phyloP scores from a whole-genome alignment of 2,797 vertebrate species.

The Squalus acanthias region DNA sequence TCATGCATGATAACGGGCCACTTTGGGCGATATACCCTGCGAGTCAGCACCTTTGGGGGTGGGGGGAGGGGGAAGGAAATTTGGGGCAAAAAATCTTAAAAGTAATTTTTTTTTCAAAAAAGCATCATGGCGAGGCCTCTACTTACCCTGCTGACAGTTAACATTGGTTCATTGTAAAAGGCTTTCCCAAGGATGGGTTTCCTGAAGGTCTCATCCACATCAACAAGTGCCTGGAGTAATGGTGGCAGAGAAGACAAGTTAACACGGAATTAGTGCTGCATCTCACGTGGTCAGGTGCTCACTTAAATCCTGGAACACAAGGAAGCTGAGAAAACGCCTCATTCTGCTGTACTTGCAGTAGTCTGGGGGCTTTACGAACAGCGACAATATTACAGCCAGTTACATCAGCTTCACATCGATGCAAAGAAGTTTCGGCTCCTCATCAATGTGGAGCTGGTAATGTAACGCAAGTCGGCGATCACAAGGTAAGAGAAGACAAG shows the following conservation, averaged over 20 bases:
- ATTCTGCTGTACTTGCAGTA: background rate
- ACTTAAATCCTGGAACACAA: background rate
- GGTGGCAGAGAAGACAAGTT: conserved; percentile 36
- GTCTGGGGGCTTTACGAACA: background rate
- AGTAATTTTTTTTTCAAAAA: background rate
- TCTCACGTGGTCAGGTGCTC: background rate
- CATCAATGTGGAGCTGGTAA: background rate
- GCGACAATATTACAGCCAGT: background rate
- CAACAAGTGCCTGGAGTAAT: conserved; percentile 80
- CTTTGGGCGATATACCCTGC: no score
- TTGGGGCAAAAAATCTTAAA: background rate
- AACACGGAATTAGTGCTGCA: background rate
- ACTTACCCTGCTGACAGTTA: conserved; percentile 81
- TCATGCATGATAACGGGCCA: no score
- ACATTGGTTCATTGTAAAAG: conserved; percentile 78
- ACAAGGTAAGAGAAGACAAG: background rate
- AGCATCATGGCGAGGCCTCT: background rate
- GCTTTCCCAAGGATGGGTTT: conserved; percentile 86
- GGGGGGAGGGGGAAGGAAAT: background rate
- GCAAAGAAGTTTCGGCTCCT: background rate
- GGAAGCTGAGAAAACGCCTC: background rate
- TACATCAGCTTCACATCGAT: background rate
- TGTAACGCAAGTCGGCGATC: background rate
- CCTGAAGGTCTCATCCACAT: conserved; percentile 94
- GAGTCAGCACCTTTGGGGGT: background rate